Conservation (phyloP, 2,113 vertebrate species). For the Pangasianodon hypophthalmus region DNA sequence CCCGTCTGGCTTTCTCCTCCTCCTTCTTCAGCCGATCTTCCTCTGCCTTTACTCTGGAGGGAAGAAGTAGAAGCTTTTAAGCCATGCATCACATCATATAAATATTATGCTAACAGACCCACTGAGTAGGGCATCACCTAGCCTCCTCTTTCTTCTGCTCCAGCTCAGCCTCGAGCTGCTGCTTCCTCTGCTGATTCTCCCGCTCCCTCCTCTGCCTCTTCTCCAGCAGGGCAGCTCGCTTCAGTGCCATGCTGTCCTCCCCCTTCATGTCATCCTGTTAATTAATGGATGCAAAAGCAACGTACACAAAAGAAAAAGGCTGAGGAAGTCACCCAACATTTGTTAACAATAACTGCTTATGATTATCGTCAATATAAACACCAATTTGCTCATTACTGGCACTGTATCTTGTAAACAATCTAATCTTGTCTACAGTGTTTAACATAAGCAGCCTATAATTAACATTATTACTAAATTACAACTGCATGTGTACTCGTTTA, state of each 20-base stretch:
- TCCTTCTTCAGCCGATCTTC: constrained; percentile 94
- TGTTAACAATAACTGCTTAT: not conserved
- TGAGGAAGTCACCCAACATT: not conserved
- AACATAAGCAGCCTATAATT: not conserved
- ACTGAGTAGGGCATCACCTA: constrained; percentile 71
- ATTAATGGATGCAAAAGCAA: not conserved
- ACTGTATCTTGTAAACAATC: not conserved
- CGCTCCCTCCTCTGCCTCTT: constrained; percentile 90
- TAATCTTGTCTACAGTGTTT: not conserved
- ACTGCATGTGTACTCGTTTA: not conserved
- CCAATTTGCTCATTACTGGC: not conserved
- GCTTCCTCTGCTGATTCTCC: constrained; percentile 87
- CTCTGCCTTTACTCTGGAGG: constrained; percentile 87
- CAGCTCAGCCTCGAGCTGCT: constrained; percentile 88
- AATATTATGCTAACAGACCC: not conserved
- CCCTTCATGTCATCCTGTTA: constrained; percentile 89
- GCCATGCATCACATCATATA: not conserved
- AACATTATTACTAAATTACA: not conserved
- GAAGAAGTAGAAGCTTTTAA: not conserved
- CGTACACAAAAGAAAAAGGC: not conserved
- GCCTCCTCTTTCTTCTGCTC: constrained; percentile 95
- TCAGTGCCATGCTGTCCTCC: constrained; percentile 93
- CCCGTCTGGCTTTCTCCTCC: constrained; percentile 87
- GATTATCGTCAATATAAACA: not conserved
- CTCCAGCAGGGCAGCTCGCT: constrained; percentile 91